Base-by-base conservation (phyloP, 2,888 invertebrate genomes). In the Dryococelus australis region DNA sequence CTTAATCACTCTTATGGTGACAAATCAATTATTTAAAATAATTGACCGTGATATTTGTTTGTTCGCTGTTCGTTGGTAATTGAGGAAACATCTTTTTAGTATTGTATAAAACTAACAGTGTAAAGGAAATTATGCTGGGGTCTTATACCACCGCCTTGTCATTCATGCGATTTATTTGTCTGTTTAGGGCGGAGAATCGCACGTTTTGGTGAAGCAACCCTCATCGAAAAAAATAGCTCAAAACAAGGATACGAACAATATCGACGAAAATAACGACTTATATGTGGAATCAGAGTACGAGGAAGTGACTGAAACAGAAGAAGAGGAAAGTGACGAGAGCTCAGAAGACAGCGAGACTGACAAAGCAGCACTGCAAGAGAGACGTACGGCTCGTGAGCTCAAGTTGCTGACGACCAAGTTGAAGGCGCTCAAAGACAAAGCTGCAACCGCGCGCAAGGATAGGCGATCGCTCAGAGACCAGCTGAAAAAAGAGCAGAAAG, bases 401-500 rank as follows among this genome's bases (percentile, higher is more conserved):
- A 95, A 97, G 93, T 93, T 96, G 89, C 91, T 96, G 89, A 93
- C 92, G 28, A 92, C 93, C 1, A 94, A 94, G 90, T 91, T 94
- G 28, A 93, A 91, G 88, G 93, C 92, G 43, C 88, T 88, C 80
- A 89, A 88, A 86, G 88, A 88, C n/a, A 89, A 89, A 78, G 88
- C 88, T 79, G 86, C 84, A 27, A 79, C 51, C 20, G 97, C 97
- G 90, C 96, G 96, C 91, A 96, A 95, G 91, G 98, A 98, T 91
- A 93, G 97, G 89, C 94, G 95, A 91, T 96, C 95, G 24, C 94
- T 97, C 87, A 96, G 96, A 90, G 96, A 96, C 91, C 95, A 97
- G 87, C 95, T 97, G 91, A 97, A 96, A 91, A 97, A 96, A 91
- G 97, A 88, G 78, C 87, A 87, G 43, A 85, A 87, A 85, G 87